phyloP scores from a whole-genome alignment of 2,113 vertebrate species.

The Syngnathus floridae region DNA sequence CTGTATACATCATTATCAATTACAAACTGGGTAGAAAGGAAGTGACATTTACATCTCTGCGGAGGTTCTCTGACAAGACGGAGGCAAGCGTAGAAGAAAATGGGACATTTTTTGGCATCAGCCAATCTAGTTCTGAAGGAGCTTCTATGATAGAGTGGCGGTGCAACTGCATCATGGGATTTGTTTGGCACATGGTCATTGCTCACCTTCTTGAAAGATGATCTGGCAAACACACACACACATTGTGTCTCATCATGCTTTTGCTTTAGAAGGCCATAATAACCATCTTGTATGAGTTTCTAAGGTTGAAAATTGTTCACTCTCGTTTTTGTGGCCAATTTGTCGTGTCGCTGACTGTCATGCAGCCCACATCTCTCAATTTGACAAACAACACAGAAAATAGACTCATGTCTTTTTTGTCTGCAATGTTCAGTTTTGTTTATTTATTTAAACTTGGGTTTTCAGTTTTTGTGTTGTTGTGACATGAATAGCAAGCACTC shows the following conservation, averaged over 20 bases:
- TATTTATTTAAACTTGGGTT: neutral
- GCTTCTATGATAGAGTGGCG: neutral
- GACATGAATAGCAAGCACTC: neutral
- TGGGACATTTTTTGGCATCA: neutral
- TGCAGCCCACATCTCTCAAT: neutral
- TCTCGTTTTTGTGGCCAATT: neutral
- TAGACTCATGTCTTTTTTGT: neutral
- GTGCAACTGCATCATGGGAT: constrained; percentile 5
- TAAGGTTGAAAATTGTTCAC: neutral
- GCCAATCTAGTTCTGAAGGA: neutral
- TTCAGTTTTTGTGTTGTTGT: neutral
- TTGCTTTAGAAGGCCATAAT: too few relatives aligned
- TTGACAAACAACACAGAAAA: neutral
- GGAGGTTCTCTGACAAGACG: constrained; percentile 15
- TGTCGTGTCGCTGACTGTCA: neutral
- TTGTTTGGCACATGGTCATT: neutral
- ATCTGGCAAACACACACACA: neutral
- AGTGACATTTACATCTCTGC: constrained; percentile 20
- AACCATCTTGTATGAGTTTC: too few relatives aligned
- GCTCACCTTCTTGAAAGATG: constrained; percentile 8
- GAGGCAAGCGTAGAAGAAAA: constrained; percentile 13
- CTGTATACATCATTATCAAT: constrained; percentile 16
- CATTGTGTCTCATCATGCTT: neutral
- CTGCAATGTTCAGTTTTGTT: neutral
- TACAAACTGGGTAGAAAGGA: constrained; percentile 10